Base-by-base conservation (phyloP, 2,888 invertebrate genomes). In the Calameuta pallipes region DNA sequence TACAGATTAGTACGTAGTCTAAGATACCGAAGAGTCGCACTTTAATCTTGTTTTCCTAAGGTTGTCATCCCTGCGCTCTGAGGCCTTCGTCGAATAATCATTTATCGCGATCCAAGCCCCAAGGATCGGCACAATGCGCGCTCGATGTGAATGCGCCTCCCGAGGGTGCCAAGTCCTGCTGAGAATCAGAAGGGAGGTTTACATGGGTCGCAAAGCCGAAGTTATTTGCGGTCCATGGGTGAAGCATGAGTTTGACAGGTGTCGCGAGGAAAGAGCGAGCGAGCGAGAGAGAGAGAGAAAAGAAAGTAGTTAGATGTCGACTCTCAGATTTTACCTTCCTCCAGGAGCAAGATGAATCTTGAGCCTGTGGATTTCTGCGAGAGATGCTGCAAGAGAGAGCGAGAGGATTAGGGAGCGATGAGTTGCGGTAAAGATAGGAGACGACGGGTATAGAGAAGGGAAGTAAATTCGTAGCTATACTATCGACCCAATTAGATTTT, bases 171-270 rank as follows among this genome's bases (percentile, higher is more conserved):
- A 36, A 74, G 15, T 31, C 56, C 68, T 13, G 73, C 41, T 33
- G 76, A 73, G 74, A 74, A 69, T 74, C 71, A 56, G 78, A 78
- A 78, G 75, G 70, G 75, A 34, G 73, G 69, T 69, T 69, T 41
- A 75, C 75, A 56, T 36, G 71, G 34, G 70, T 74, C 78, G 56
- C 23, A 56, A 56, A 56, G 56, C 41, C 36, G 75, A 78, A 78
- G 78, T 78, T 75, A 78, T 78, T 78, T 78, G 78, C 78, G 78
- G 75, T 74, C 69, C 56, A 56, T 34, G 78, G 69, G 75, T 71
- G 75, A 78, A 70, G 78, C 78, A 75, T 78, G 78, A 78, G 78
- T 75, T 78, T 78, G 78, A 78, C 78, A 78, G 78, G 75, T 78
- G 78, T 78, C 75, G 75, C 75, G 56, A 78, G 78, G 74, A 78